Evolutionary conservation across 2,113 vertebrate genomes (phyloP), one percentile per base, ranked within the genome.

Genomic region (Aix galericulata): DNA sequence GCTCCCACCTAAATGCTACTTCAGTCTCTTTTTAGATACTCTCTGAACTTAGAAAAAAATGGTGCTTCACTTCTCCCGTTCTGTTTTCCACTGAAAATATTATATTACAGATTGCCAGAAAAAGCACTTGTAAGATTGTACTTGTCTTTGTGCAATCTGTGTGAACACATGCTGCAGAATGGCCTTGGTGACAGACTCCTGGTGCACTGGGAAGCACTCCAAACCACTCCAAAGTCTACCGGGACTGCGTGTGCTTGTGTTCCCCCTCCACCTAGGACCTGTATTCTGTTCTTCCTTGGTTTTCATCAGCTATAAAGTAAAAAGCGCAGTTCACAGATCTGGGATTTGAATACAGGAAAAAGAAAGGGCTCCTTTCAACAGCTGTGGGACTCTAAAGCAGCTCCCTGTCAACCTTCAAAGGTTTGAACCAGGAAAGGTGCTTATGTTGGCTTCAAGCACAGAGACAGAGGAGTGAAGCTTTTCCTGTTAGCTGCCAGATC

Each of bases 281-380:
- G 20, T 46, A 8, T 74, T 74, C n/a, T 83, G 11, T 31, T 91
- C 56, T 63, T 63, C 52, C 60, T 48, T 82, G 48, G 38, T 66
- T 86, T 82, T 82, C 53, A 58, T 79, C 48, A 92, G 44, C 62
- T 92, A 40, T 76, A 4, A 66, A 84, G 66, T 8, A 82, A 62
- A 86, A 92, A 73, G 25, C 59, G 29, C 53, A 73, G 85, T 64
- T 68, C 62, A 44, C 32, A 69, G 56, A 42, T 52, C 63, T 73
- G 46, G 38, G 36, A 93, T 93, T 93, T 93, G 69, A 93, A 78
- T 94, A 86, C 1, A 23, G 64, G 55, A 29, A 86, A 86, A 81
- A 81, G 48, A 90, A 91, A 94, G 25, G 31, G 36, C 82, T 96
- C 31, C 60, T 93, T 93, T 95, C 80, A 95, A 81, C 64, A 81